A percentile compares a stretch with the other conserved stretches of the same genome.
phyloP scores from a whole-genome alignment of 2,888 invertebrate species.

The Mesorhabditis sp. region DNA sequence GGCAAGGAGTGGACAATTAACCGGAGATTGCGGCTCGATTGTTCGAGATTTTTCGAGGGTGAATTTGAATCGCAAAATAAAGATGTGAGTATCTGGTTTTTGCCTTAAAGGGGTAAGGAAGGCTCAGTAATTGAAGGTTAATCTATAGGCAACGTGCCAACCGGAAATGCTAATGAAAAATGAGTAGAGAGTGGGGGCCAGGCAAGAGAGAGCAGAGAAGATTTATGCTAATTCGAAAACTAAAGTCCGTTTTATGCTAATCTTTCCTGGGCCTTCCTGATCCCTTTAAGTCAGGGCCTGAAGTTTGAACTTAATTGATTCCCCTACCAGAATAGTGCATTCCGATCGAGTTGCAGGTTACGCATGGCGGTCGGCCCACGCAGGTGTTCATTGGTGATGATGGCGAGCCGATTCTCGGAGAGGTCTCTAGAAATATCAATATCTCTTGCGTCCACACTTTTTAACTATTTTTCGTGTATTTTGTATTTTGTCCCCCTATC shows the following conservation, averaged over 20 bases:
- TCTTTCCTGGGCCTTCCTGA: no score
- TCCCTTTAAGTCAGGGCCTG: no score
- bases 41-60: no score
- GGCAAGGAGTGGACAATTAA: no score
- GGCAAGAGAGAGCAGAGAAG: no score
- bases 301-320: not conserved
- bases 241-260: no score
- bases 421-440: constrained; percentile 47
- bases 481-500: not conserved
- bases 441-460: not conserved
- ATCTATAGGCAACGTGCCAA: not conserved
- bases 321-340: constrained; percentile 68
- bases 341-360: constrained; percentile 85
- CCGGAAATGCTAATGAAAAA: not conserved
- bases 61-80: no score
- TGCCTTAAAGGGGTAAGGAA: no score
- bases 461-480: not conserved
- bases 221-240: no score
- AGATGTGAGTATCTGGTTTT: no score
- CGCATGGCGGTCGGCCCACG: constrained; percentile 42
- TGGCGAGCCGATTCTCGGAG: constrained; percentile 78
- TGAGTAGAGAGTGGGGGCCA: constrained; percentile 3
- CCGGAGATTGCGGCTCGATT: no score
- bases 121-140: no score
- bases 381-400: constrained; percentile 68